A percentile compares a stretch with the other conserved stretches of the same genome.
Conservation (phyloP, 2,113 vertebrate species). For the Axis porcinus region DNA sequence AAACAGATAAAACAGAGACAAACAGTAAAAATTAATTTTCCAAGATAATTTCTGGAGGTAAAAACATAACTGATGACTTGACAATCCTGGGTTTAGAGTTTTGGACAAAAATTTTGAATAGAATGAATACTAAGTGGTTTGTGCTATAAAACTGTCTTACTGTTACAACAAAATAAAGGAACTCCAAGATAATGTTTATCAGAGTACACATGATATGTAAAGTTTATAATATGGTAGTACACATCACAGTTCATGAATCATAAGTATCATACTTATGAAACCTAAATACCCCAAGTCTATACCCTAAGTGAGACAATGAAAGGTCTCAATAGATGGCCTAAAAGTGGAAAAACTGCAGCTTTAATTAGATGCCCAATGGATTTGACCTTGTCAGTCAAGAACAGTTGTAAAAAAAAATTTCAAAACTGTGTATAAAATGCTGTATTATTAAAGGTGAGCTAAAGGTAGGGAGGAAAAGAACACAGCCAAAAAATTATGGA, state of each 20-base stretch:
- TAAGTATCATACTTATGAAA: not conserved
- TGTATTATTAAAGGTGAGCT: not conserved
- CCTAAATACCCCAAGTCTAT: not conserved
- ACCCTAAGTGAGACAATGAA: not conserved
- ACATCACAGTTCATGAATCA: not conserved
- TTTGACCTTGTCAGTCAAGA: not conserved
- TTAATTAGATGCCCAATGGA: not conserved
- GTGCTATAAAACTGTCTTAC: not conserved
- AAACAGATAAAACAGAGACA: not conserved
- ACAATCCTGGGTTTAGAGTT: not conserved
- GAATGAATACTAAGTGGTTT: not conserved
- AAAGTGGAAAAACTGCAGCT: slow-evolving; percentile 1
- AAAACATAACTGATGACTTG: not conserved
- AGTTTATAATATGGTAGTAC: not conserved
- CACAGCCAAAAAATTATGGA: not conserved
- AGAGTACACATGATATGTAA: not conserved
- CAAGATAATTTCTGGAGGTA: not conserved
- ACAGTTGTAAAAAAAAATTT: not conserved
- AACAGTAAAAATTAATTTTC: slow-evolving; percentile 13
- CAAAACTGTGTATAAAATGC: not conserved
- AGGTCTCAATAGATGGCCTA: not conserved
- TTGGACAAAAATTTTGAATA: not conserved
- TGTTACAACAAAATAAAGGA: slow-evolving; percentile 15
- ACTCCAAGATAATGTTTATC: not conserved
- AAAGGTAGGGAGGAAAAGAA: not conserved